Percentiles rank a stretch among this genome's conserved stretches.
Evolutionary conservation across 2,888 invertebrate genomes (phyloP).

Genomic region (Oxytorus armatus): DNA sequence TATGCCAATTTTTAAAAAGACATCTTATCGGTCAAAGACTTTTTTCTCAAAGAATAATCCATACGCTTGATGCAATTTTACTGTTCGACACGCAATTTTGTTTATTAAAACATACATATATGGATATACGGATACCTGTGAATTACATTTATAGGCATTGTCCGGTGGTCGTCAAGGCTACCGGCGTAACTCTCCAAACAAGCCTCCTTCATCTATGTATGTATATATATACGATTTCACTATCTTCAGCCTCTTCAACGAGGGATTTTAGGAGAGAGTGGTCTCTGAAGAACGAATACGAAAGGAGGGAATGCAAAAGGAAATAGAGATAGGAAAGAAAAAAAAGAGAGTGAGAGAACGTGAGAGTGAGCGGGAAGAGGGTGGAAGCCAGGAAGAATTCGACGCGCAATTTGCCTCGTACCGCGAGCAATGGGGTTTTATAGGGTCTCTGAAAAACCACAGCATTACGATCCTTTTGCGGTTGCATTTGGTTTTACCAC

Average conservation of each 20-base stretch:
- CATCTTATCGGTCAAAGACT: too few relatives aligned
- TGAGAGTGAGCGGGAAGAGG: too few relatives aligned
- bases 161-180: constrained; percentile 28
- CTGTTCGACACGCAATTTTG: too few relatives aligned
- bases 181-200: neutral
- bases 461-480: constrained; percentile 36
- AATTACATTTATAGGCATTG: neutral
- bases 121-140: neutral
- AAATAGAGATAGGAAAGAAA: neutral
- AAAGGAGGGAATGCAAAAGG: neutral
- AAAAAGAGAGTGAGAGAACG: neutral
- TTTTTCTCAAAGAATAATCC: too few relatives aligned
- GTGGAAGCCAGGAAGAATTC: constrained; percentile 27
- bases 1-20: too few relatives aligned
- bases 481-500: constrained; percentile 43
- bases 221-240: constrained; percentile 16
- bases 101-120: neutral
- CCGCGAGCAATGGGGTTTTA: constrained; percentile 47
- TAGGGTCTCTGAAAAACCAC: constrained; percentile 49
- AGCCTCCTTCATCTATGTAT: neutral
- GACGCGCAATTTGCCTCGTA: constrained; percentile 53
- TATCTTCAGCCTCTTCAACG: neutral
- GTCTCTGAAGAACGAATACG: constrained; percentile 14
- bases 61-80: too few relatives aligned
- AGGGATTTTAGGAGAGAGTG: constrained; percentile 5